A percentile compares a stretch with the other conserved stretches of the same genome.
phyloP scores from a whole-genome alignment of 2,888 invertebrate species.

The Tiliacea aurago region DNA sequence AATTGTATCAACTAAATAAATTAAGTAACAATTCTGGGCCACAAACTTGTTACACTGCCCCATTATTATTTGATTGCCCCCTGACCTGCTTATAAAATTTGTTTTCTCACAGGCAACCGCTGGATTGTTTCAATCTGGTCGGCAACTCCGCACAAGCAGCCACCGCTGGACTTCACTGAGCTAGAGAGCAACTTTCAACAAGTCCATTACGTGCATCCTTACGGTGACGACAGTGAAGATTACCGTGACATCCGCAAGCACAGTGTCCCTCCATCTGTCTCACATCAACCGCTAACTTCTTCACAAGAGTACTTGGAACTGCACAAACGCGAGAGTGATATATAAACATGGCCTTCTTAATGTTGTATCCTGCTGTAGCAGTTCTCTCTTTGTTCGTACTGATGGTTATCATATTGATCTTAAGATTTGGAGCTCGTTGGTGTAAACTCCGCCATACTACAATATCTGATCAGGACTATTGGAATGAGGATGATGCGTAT shows the following conservation, averaged over 20 bases:
- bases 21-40: not conserved
- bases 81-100: not conserved
- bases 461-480: constrained; percentile 91
- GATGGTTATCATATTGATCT: constrained; percentile 93
- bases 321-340: constrained; percentile 95
- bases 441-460: constrained; percentile 93
- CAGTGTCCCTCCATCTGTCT: constrained; percentile 78
- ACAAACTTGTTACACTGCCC: not conserved
- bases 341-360: constrained; percentile 93
- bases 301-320: constrained; percentile 91
- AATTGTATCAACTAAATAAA: not conserved
- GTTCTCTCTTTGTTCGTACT: constrained; percentile 94
- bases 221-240: constrained; percentile 72
- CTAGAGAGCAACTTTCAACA: constrained; percentile 88
- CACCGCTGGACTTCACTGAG: constrained; percentile 95
- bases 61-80: not conserved
- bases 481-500: constrained; percentile 92
- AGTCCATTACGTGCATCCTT: constrained; percentile 78
- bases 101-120: constrained; percentile 92
- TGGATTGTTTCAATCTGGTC: constrained; percentile 96
- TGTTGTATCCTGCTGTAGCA: constrained; percentile 95
- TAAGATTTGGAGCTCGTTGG: constrained; percentile 93
- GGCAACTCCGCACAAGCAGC: constrained; percentile 95
- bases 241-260: constrained; percentile 75
- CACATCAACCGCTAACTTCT: constrained; percentile 84